Evolutionary conservation across 92 coral and sea anemone genomes (phyloP), one percentile per base, ranked within the genome.

Genomic region (Epizoanthus scotinus): DNA sequence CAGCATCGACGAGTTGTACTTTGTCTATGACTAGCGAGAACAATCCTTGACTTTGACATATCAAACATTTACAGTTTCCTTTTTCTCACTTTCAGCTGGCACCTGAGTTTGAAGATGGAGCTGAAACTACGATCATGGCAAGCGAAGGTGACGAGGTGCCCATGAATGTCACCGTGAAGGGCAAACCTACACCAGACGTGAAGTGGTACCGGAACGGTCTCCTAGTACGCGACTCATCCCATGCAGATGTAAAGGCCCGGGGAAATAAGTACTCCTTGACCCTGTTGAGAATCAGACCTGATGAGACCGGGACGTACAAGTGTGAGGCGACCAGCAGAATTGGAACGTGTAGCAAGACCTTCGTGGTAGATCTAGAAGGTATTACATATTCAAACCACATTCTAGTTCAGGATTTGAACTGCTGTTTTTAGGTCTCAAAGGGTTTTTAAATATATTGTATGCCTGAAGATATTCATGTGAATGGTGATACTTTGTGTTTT

Each of bases 41-140:
- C n/a, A 89, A 49, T 9, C 85, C 89, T 57, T 85, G 88, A 20
- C 64, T 89, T 54, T 81, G n/a, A n/a, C n/a, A n/a, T n/a, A n/a
- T n/a, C n/a, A n/a, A n/a, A n/a, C n/a, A n/a, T n/a, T n/a, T n/a
- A n/a, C n/a, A n/a, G n/a, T n/a, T n/a, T n/a, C n/a, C 40, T 34
- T 26, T 59, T 13, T 5, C 4, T 58, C 22, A 59, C 15, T 24
- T 75, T 15, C 77, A 82, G 65, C 56, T 78, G 50, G 74, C 69
- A 27, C 91, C 91, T 4, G 84, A 80, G 65, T 87, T 87, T 65
- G 91, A 86, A 67, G 88, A 87, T 6, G 88, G 91, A 58, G 91
- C 78, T 2, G 78, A 83, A 58, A 82, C 71, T 19, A 86, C 91
- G 31, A 62, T 87, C 55, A 63, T 63, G 40, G 83, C 86, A 58